phyloP scores from a whole-genome alignment of 2,888 invertebrate species.

The Zaprionus lineosus region DNA sequence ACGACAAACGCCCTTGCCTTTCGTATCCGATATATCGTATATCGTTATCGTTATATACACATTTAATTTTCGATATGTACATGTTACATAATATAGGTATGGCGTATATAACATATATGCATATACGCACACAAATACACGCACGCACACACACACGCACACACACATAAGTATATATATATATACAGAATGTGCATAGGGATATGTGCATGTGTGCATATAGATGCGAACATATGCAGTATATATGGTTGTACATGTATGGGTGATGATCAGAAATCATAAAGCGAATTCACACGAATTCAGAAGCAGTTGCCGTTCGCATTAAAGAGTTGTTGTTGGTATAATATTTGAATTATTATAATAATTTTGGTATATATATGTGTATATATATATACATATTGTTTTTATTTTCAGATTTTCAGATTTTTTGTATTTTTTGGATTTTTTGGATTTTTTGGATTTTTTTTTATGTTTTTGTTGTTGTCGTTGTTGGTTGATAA shows the following conservation, averaged over 20 bases:
- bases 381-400: constrained; percentile 11
- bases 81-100: constrained; percentile 41
- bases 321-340: constrained; percentile 59
- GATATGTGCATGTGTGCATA: too few relatives aligned
- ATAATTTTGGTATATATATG: constrained; percentile 25
- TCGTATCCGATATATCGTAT: constrained; percentile 80
- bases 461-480: constrained; percentile 44
- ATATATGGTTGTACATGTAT: constrained; percentile 46
- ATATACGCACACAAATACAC: constrained; percentile 11
- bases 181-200: constrained; percentile 19
- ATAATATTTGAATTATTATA: constrained; percentile 38
- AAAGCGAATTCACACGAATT: constrained; percentile 62
- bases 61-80: constrained; percentile 55
- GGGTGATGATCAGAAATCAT: constrained; percentile 67
- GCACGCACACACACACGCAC: too few relatives aligned
- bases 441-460: too few relatives aligned
- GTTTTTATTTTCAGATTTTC: constrained; percentile 1
- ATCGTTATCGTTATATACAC: constrained; percentile 37
- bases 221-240: background rate
- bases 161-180: constrained; percentile 19
- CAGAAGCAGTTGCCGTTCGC: constrained; percentile 71
- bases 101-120: constrained; percentile 23
- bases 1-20: constrained; percentile 84
- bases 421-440: constrained; percentile 14
- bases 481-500: constrained; percentile 45